Evolutionary conservation across 35 echinoderm and acorn worm genomes (phyloP).

Genomic region (Eucidaris tribuloides): DNA sequence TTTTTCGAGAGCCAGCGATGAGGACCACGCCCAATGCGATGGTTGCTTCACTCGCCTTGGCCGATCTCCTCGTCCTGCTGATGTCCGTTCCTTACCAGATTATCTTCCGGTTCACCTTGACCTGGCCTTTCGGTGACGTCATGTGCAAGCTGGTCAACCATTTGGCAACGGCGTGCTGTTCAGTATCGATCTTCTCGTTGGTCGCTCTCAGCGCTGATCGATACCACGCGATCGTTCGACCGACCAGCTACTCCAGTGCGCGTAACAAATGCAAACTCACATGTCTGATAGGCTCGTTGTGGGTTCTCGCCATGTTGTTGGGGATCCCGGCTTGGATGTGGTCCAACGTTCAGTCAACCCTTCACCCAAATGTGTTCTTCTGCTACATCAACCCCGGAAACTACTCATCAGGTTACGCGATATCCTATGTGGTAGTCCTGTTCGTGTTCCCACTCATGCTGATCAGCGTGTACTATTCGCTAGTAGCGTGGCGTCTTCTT

Average conservation of each 20-base stretch:
- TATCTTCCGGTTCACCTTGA: constrained; percentile 12
- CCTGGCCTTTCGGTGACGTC: constrained; percentile 34
- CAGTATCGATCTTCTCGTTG: constrained; percentile 76
- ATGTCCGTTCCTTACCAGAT: constrained; percentile 67
- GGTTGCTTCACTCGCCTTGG: constrained; percentile 84
- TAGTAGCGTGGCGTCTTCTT: constrained; percentile 63
- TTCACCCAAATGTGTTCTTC: constrained; percentile 1
- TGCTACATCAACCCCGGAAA: neutral
- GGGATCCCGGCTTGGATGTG: constrained; percentile 37
- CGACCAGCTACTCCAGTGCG: constrained; percentile 60
- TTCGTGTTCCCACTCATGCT: constrained; percentile 68
- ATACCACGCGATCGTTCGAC: constrained; percentile 86
- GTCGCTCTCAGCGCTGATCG: constrained; percentile 75
- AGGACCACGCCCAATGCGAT: constrained; percentile 80
- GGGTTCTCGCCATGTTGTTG: constrained; percentile 44
- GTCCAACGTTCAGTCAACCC: neutral
- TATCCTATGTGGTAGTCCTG: constrained; percentile 38
- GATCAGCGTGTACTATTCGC: constrained; percentile 67
- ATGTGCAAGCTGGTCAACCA: constrained; percentile 58
- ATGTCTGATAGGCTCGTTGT: constrained; percentile 15
- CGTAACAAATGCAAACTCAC: constrained; percentile 15
- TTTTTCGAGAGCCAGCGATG: constrained; percentile 72
- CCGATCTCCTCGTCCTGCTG: constrained; percentile 70
- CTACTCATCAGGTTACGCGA: constrained; percentile 22
- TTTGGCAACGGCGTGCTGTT: constrained; percentile 47